Percentiles rank a stretch among this genome's conserved stretches.
Conservation (phyloP, 1,140 invertebrate genomes). For the Hormaphis cornu region DNA sequence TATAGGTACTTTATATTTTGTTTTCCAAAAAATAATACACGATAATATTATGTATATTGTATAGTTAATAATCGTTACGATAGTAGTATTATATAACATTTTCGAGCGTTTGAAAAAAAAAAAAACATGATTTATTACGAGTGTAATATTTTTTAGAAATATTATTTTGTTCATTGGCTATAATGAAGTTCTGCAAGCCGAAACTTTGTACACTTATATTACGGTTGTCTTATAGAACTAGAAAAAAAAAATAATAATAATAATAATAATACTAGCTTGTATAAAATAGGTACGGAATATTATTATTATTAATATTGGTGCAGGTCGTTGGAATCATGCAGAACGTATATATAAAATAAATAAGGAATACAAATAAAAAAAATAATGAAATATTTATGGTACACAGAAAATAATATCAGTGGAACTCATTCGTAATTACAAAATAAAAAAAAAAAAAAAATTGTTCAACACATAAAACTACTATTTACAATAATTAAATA, state of each 20-base stretch:
- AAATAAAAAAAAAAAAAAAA: constrained; percentile 12
- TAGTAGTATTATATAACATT: background rate
- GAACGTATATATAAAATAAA: constrained; percentile 4
- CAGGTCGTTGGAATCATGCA: background rate
- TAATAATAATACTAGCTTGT: background rate
- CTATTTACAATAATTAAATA: constrained; percentile 21
- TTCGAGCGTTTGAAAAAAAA: background rate
- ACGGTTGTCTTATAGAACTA: background rate
- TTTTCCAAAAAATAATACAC: background rate
- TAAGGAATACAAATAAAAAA: constrained; percentile 11
- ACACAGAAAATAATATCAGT: constrained; percentile 27
- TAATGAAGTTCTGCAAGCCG: background rate
- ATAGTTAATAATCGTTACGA: background rate
- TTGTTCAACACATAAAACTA: constrained; percentile 22
- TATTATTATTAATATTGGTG: constrained; percentile 8
- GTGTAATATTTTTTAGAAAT: background rate
- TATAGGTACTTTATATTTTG: background rate
- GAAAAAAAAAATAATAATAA: constrained; percentile 7
- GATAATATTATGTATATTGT: background rate
- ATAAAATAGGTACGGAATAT: background rate
- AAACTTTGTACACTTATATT: background rate
- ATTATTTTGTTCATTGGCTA: background rate
- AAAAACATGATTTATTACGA: background rate
- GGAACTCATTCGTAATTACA: background rate
- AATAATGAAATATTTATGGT: constrained; percentile 27